These are phyloP conservation scores for Halictus quadricinctus DNA, from an alignment of 2,888 invertebrate species.

Conservation along the genomic window DNA sequence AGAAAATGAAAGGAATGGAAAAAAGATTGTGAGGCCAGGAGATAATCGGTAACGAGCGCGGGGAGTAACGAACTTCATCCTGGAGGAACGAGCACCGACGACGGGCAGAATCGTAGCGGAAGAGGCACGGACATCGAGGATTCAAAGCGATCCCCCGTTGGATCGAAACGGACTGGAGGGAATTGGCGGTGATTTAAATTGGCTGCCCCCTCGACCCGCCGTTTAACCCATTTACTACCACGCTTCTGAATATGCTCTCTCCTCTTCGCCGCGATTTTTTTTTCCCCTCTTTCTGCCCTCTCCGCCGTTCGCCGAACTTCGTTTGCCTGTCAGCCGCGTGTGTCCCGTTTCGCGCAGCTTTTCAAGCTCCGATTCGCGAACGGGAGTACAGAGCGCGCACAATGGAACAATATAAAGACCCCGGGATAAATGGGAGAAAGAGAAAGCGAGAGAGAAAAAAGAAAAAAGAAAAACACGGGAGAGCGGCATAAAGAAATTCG, in stretches of 20 bases:
- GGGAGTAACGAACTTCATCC: not conserved
- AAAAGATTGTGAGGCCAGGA: not conserved
- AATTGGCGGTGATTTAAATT: constrained; percentile 74
- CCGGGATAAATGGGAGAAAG: not conserved
- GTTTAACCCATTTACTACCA: constrained; percentile 73
- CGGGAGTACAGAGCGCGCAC: not conserved
- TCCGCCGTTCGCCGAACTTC: constrained; percentile 47
- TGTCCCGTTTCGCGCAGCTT: constrained; percentile 60
- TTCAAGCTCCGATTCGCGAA: constrained; percentile 37
- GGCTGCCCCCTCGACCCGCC: constrained; percentile 68
- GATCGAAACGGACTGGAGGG: constrained; percentile 63
- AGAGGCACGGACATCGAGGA: constrained; percentile 22
- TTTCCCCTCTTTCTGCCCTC: not conserved
- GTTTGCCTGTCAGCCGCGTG: constrained; percentile 60
- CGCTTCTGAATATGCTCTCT: constrained; percentile 49
- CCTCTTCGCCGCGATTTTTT: constrained; percentile 9
- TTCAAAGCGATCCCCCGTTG: constrained; percentile 62
- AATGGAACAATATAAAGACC: not conserved
- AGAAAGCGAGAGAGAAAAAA: not conserved
- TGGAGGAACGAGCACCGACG: not conserved
- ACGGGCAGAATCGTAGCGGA: not conserved
- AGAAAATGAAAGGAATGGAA: not conserved
- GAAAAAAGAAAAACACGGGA: too few relatives aligned
- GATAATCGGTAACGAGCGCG: not conserved
- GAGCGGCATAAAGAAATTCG: constrained; percentile 13